Percentiles rank a stretch among this genome's conserved stretches.
Evolutionary conservation across 2,113 vertebrate species (phyloP).

Genomic region (Acrocephalus arundinaceus): DNA sequence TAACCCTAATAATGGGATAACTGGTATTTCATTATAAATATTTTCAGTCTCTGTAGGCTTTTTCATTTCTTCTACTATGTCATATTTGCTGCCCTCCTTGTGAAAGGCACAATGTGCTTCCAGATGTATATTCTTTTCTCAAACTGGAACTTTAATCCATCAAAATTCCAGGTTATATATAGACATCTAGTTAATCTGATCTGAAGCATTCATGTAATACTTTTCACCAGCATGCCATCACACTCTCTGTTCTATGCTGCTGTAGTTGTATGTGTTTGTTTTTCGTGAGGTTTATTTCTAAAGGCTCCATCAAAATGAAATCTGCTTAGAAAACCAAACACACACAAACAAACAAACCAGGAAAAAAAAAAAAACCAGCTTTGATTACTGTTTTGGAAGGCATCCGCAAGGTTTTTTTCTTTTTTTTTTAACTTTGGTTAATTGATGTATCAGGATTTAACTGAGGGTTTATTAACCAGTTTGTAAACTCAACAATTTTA

Average conservation of each 20-base stretch:
- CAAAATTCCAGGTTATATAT: background rate
- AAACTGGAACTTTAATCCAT: background rate
- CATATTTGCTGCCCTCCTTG: background rate
- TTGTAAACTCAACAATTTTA: background rate
- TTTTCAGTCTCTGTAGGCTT: background rate
- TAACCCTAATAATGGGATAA: background rate
- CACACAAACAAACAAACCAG: too few relatives aligned
- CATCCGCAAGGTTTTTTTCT: background rate
- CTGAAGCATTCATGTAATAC: background rate
- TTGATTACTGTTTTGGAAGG: background rate
- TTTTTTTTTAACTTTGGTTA: background rate
- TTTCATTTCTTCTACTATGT: background rate
- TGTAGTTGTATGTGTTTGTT: background rate
- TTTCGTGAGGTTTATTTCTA: background rate
- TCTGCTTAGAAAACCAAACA: background rate
- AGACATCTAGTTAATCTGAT: background rate
- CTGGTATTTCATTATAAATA: background rate
- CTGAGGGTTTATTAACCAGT: background rate
- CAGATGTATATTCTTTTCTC: background rate
- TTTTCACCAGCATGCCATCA: background rate
- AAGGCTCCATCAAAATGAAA: background rate
- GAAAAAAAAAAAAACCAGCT: background rate
- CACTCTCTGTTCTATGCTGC: background rate
- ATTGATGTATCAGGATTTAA: background rate
- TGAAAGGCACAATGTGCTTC: background rate